A percentile compares a stretch with the other conserved stretches of the same genome.
phyloP scores from a whole-genome alignment of 2,113 vertebrate species.

The Micronycteris hirsuta region DNA sequence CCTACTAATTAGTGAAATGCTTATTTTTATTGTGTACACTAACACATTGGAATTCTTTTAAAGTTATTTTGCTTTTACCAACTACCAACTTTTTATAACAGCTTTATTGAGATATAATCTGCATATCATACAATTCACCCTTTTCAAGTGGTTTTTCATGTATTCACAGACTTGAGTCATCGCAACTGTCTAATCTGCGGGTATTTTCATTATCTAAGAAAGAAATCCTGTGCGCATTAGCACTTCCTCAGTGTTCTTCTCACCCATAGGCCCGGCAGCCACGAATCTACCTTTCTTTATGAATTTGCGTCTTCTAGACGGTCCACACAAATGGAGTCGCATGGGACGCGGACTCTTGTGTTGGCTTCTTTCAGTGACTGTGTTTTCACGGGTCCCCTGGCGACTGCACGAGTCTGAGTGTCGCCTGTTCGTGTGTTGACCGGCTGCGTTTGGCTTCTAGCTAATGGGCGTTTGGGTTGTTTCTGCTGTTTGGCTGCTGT shows the following conservation, averaged over 20 bases:
- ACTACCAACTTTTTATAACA: neutral
- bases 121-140: neutral
- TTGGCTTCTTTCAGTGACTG: no score
- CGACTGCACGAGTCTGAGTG: neutral
- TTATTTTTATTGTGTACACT: neutral
- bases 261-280: neutral
- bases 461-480: neutral
- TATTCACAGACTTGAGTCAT: neutral
- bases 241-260: neutral
- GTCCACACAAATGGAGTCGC: rapidly evolving
- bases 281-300: neutral
- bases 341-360: no score
- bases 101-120: neutral
- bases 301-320: neutral
- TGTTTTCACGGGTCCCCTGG: neutral
- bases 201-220: neutral
- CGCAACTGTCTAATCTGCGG: neutral
- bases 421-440: rapidly evolving
- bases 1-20: neutral
- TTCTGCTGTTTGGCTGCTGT: neutral
- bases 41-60: neutral
- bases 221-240: neutral
- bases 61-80: neutral
- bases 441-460: neutral
- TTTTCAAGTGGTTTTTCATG: neutral